Evolutionary conservation across 2,113 vertebrate genomes (phyloP).

Genomic region (Hipposideros armiger): DNA sequence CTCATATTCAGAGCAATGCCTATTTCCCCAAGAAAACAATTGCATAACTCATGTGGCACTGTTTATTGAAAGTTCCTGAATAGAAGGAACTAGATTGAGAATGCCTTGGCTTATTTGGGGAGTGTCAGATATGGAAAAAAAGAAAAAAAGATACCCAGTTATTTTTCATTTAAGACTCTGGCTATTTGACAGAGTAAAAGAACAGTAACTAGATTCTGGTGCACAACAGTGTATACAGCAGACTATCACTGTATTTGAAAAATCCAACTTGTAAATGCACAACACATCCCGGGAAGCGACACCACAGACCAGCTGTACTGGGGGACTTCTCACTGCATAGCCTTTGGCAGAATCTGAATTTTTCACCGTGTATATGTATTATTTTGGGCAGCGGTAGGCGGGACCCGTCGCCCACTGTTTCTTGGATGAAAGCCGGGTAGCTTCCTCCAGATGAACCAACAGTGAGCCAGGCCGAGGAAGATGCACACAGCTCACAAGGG

Average conservation of each 20-base stretch:
- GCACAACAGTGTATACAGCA: fast-evolving
- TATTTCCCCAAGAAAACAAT: slow-evolving; percentile 10
- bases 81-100: neutral
- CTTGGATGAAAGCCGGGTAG: neutral
- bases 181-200: neutral
- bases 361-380: neutral
- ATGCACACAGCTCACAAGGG: neutral
- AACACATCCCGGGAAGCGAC: neutral
- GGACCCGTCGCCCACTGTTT: neutral
- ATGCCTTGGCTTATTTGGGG: neutral
- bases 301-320: neutral
- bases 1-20: neutral
- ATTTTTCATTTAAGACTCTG: neutral
- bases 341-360: neutral
- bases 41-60: neutral
- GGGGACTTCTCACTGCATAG: neutral
- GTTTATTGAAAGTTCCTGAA: neutral
- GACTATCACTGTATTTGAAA: neutral
- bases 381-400: neutral
- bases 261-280: neutral
- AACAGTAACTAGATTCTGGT: neutral
- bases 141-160: neutral
- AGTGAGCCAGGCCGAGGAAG: neutral
- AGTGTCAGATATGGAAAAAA: neutral
- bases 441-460: neutral